These are phyloP conservation scores for Nerophis lumbriciformis DNA, from an alignment of 2,113 vertebrate species.

Conservation along the genomic window DNA sequence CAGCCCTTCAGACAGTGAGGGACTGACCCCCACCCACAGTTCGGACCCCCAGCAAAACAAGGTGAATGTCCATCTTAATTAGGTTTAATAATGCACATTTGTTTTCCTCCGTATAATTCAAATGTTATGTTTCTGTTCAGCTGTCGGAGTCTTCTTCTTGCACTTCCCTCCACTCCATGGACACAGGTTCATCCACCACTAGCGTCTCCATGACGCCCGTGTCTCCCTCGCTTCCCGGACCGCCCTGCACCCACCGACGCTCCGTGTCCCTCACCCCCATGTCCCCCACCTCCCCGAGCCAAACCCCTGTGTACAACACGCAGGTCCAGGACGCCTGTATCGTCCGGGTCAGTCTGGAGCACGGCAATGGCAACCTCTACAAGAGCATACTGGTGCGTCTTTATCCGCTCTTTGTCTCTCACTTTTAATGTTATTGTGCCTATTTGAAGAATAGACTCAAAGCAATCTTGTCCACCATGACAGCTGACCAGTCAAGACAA, in stretches of 20 bases:
- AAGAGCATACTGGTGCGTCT: slow-evolving; percentile 87
- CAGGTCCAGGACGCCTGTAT: slow-evolving; percentile 85
- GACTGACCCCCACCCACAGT: slow-evolving; percentile 60
- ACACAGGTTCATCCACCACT: slow-evolving; percentile 74
- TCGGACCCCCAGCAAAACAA: slow-evolving; percentile 76
- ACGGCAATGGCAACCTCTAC: slow-evolving; percentile 86
- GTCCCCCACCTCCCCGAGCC: slow-evolving; percentile 50
- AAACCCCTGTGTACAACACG: slow-evolving; percentile 78
- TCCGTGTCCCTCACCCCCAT: slow-evolving; percentile 65
- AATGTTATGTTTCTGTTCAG: slow-evolving; percentile 49
- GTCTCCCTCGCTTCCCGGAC: slow-evolving; percentile 49
- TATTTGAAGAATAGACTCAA: background rate
- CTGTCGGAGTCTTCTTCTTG: slow-evolving; percentile 79
- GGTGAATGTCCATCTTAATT: slow-evolving; percentile 55
- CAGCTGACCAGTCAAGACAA: slow-evolving; percentile 93
- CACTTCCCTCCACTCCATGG: slow-evolving; percentile 77
- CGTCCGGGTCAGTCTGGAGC: slow-evolving; percentile 81
- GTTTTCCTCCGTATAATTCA: background rate
- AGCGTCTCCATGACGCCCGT: slow-evolving; percentile 59
- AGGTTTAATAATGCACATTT: no score
- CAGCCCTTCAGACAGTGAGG: slow-evolving; percentile 80
- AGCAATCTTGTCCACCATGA: no score
- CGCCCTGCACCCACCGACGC: slow-evolving; percentile 68
- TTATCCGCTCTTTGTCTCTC: slow-evolving; percentile 15
- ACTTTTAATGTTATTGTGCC: background rate